These are phyloP conservation scores for Acromyrmex echinatior DNA, from an alignment of 1,140 invertebrate species.

Conservation along the genomic window DNA sequence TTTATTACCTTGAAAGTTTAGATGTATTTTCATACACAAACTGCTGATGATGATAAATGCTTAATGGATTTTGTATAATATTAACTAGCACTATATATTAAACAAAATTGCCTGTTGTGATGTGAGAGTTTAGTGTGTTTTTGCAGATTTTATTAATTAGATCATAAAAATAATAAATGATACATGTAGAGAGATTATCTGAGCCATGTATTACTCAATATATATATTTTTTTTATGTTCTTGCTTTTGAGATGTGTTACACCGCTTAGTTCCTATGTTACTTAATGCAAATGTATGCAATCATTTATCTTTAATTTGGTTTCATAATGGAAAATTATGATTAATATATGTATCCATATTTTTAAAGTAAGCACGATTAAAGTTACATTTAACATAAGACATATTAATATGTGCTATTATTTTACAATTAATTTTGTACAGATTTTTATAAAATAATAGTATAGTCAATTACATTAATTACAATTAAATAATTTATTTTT, in stretches of 20 bases:
- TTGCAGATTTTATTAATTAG: conserved; percentile 62
- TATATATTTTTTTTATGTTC: conserved; percentile 22
- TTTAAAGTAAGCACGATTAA: conserved; percentile 22
- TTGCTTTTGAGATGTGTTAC: conserved; percentile 18
- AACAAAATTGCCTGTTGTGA: conserved; percentile 59
- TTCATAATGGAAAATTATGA: conserved; percentile 32
- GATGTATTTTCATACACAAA: conserved; percentile 70
- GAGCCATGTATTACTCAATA: conserved; percentile 27
- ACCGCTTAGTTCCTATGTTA: conserved; percentile 68
- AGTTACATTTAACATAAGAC: conserved; percentile 37
- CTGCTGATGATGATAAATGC: conserved; percentile 66
- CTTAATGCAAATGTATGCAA: not conserved
- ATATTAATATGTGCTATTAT: conserved; percentile 25
- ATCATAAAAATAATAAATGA: conserved; percentile 49
- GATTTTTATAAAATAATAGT: conserved; percentile 53
- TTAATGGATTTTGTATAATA: conserved; percentile 70
- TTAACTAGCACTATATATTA: conserved; percentile 62
- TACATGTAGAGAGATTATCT: conserved; percentile 49
- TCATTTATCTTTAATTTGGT: conserved; percentile 50
- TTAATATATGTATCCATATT: conserved; percentile 43
- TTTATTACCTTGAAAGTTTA: conserved; percentile 64
- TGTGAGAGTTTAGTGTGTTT: conserved; percentile 57
- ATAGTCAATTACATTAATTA: not conserved
- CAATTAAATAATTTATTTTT: conserved; percentile 22
- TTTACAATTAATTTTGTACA: conserved; percentile 50